Percentiles rank a stretch among this genome's conserved stretches.
Evolutionary conservation across 1,140 invertebrate species (phyloP).

Genomic region (Anastrepha obliqua): DNA sequence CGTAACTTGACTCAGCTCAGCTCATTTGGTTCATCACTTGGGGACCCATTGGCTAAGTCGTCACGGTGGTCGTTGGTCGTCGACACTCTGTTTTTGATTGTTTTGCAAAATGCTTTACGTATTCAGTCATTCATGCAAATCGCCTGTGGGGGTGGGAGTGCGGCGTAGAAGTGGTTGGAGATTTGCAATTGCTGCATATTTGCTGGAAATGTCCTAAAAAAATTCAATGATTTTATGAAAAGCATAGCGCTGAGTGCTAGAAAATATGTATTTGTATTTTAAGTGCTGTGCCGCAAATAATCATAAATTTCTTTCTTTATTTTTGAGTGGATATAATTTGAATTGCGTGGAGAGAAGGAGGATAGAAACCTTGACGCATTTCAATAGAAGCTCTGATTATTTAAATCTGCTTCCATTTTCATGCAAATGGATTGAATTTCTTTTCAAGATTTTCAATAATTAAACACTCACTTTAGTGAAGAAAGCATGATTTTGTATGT

Average conservation of each 20-base stretch:
- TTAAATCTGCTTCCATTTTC: not conserved
- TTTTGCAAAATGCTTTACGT: conserved; percentile 54
- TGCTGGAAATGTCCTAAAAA: not conserved
- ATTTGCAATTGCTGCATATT: conserved; percentile 21
- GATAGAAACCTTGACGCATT: not conserved
- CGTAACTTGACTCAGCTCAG: conserved; percentile 32
- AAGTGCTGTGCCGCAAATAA: conserved; percentile 43
- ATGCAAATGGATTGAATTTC: not conserved
- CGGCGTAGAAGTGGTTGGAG: not conserved
- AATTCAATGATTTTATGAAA: conserved; percentile 44
- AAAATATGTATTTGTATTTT: conserved; percentile 52
- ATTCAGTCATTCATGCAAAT: conserved; percentile 51
- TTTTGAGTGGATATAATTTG: not conserved
- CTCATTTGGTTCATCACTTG: conserved; percentile 51
- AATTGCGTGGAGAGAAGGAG: too few relatives aligned
- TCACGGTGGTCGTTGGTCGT: conserved; percentile 41
- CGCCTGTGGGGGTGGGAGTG: not conserved
- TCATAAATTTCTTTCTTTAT: conserved; percentile 38
- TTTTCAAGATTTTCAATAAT: too few relatives aligned
- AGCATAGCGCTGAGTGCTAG: conserved; percentile 18
- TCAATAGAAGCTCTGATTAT: not conserved
- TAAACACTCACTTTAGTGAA: too few relatives aligned
- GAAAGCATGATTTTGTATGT: too few relatives aligned
- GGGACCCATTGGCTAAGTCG: conserved; percentile 14
- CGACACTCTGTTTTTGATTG: conserved; percentile 54